These are phyloP conservation scores for Chelonus insularis DNA, from an alignment of 1,140 invertebrate genomes.

Conservation along the genomic window DNA sequence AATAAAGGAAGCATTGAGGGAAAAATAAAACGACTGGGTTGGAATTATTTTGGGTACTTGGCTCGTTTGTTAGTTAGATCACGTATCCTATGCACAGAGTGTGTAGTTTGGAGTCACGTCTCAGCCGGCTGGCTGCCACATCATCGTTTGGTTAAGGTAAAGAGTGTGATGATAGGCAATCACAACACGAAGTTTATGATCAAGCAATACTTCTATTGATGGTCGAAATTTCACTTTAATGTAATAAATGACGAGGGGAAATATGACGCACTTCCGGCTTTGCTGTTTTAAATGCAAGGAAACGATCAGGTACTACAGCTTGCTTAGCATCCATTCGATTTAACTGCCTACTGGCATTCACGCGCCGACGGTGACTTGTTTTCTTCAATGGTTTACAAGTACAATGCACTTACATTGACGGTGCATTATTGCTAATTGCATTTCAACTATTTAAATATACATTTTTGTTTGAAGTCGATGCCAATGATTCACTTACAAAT, in stretches of 20 bases:
- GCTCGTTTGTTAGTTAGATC: conserved; percentile 15
- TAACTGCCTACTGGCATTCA: conserved; percentile 18
- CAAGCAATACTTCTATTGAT: background rate
- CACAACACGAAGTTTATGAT: background rate
- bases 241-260: background rate
- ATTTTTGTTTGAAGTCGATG: too few species aligned
- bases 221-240: conserved; percentile 2
- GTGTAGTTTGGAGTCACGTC: conserved; percentile 25
- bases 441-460: too few species aligned
- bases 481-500: too few species aligned
- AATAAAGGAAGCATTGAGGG: background rate
- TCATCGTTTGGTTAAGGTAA: background rate
- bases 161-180: background rate
- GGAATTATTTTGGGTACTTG: conserved; percentile 16
- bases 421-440: background rate
- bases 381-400: too few species aligned
- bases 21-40: background rate
- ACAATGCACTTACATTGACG: too few species aligned
- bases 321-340: conserved; percentile 56
- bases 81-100: conserved; percentile 12
- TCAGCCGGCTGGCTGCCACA: conserved; percentile 8
- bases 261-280: conserved; percentile 55
- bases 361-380: conserved; percentile 16
- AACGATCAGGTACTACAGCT: conserved; percentile 55
- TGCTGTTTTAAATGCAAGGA: conserved; percentile 54